phyloP scores from a whole-genome alignment of 2,797 vertebrate species.

The Coregonus suidteri region DNA sequence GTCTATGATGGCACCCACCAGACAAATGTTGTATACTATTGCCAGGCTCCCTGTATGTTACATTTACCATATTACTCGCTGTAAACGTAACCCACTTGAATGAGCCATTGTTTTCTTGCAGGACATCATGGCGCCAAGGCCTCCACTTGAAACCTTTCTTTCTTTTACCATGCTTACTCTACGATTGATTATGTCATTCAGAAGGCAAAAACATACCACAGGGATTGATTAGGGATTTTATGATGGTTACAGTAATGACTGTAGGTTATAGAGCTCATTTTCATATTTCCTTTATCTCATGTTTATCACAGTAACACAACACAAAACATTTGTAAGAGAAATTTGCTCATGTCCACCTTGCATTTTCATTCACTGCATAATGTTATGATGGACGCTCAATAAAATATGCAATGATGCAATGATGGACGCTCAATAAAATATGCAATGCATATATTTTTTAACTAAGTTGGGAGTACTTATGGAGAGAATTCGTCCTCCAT shows the following conservation, averaged over 20 bases:
- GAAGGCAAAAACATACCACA: background rate
- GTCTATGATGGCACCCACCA: background rate
- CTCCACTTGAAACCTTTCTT: background rate
- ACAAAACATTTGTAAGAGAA: conserved; percentile 15
- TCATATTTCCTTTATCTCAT: conserved; percentile 15
- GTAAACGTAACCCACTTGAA: conserved; percentile 11
- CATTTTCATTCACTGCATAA: conserved; percentile 9
- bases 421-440: conserved; percentile 15
- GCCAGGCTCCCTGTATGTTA: background rate
- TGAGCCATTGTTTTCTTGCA: background rate
- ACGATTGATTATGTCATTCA: background rate
- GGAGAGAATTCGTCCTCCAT: conserved; percentile 16
- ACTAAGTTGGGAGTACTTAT: conserved; percentile 3
- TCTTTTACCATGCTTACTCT: background rate
- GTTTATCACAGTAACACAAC: conserved; percentile 16
- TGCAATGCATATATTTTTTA: conserved; percentile 29
- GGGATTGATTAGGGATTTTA: background rate
- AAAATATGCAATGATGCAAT: too few species aligned
- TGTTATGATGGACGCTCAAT: conserved; percentile 14
- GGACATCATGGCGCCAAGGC: background rate
- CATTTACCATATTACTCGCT: background rate
- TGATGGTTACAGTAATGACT: background rate
- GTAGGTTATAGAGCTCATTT: background rate
- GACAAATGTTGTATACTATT: conserved; percentile 16
- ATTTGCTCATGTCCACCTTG: background rate